Evolutionary conservation across 2,113 vertebrate genomes (phyloP), one percentile per base, ranked within the genome.

Genomic region (Solenodon paradoxus): DNA sequence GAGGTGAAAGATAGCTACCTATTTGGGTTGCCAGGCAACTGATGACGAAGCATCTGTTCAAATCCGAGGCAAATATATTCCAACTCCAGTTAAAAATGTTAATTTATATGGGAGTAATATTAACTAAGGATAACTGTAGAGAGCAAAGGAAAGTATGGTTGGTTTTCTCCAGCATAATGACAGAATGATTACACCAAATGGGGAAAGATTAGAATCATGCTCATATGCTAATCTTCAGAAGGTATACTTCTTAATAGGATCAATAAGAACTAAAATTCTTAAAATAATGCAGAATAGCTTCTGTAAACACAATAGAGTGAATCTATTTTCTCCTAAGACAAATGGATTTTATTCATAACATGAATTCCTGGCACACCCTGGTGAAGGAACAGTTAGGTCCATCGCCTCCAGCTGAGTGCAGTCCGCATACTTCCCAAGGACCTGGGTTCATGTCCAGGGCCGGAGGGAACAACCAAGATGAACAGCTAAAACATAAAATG

Each of bases 11-110:
- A 78, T 3, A 87, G 87, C 63, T 81, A 88, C 51, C 20, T 81
- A 51, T 81, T 72, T 84, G 68, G 71, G 87, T 92, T 96, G 92
- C 84, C 87, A 38, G 84, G 95, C 84, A 95, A 95, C 90, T 8
- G 9, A 40, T 38, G n/a, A n/a, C n/a, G 86, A 72, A 63, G 32
- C 40, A 61, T 87, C 80, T 90, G 94, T 84, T 38, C 42, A 87
- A 96, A 59, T 63, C 51, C 59, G 61, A 87, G 55, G 55, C 57
- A 82, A 93, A 86, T 79, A 35, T 66, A 91, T 77, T 83, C 61
- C 35, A 81, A 57, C 66, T 88, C 66, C 92, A 94, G 57, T 78
- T 63, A 47, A 93, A n/a, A 87, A 92, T 17, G 71, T 71, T 77
- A 82, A 79, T 71, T 90, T 68, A 77, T 42, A 59, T 89, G 75